Evolutionary conservation across 1,140 invertebrate species (phyloP).

Genomic region (Drosophila subobscura): DNA sequence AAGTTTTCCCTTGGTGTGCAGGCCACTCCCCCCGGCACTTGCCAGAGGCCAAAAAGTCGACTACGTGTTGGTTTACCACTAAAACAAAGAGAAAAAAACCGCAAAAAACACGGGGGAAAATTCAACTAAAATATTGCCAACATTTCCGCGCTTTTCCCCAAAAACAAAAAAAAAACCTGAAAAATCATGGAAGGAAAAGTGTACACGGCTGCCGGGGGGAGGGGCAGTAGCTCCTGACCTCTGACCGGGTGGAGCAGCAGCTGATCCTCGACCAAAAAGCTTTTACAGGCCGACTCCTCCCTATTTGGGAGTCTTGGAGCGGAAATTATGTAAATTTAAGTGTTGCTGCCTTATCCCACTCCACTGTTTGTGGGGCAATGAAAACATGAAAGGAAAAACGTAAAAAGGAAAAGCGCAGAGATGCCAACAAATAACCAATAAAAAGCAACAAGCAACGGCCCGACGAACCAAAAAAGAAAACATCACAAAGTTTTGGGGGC

Average conservation of each 20-base stretch:
- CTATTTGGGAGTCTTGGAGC: conserved; percentile 67
- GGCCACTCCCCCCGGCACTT: conserved; percentile 54
- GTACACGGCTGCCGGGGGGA: conserved; percentile 27
- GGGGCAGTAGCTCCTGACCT: too few relatives aligned
- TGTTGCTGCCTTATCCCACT: conserved; percentile 55
- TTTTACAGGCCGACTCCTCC: conserved; percentile 48
- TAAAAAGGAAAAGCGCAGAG: conserved; percentile 42
- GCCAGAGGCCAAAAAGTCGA: conserved; percentile 46
- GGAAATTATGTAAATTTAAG: conserved; percentile 81
- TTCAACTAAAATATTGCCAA: conserved; percentile 73
- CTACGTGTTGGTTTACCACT: conserved; percentile 42
- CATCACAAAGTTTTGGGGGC: conserved; percentile 63
- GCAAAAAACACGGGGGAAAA: conserved; percentile 40
- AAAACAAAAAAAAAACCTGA: conserved; percentile 6
- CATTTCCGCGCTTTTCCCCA: conserved; percentile 38
- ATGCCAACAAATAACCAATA: conserved; percentile 62
- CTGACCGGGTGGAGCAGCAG: conserved; percentile 54
- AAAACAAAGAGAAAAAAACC: conserved; percentile 30
- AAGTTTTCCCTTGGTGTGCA: conserved; percentile 58
- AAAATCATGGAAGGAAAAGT: conserved; percentile 22
- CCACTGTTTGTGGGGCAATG: conserved; percentile 71
- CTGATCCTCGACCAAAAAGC: conserved; percentile 70
- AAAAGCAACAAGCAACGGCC: conserved; percentile 70
- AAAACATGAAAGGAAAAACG: conserved; percentile 78
- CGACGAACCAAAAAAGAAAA: conserved; percentile 40